Conservation (phyloP, 1,140 invertebrate genomes). For the Notospermus geniculatus region DNA sequence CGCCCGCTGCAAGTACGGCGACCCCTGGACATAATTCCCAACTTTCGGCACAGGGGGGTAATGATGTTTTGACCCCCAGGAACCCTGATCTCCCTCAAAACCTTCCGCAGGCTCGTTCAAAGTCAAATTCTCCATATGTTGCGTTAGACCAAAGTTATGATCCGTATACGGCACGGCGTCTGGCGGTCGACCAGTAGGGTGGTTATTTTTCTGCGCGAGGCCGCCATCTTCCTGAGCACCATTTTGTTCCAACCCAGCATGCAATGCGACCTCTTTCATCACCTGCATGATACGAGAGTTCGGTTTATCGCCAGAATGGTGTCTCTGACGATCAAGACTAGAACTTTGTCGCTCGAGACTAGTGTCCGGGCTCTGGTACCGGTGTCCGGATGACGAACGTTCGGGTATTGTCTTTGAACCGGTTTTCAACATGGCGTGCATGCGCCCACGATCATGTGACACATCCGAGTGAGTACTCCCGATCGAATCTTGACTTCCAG, state of each 20-base stretch:
- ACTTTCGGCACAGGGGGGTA: conserved; percentile 10
- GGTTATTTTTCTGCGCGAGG: too few species aligned
- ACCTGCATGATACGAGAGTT: conserved; percentile 47
- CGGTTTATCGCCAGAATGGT: conserved; percentile 17
- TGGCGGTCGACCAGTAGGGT: too few species aligned
- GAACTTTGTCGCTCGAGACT: conserved; percentile 31
- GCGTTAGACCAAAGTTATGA: not conserved
- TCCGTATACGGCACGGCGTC: too few species aligned
- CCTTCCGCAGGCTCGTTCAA: not conserved
- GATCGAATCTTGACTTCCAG: conserved; percentile 58
- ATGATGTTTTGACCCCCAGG: too few species aligned
- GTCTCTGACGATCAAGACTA: conserved; percentile 38
- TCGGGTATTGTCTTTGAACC: conserved; percentile 1
- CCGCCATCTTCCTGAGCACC: too few species aligned
- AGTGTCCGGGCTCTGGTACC: too few species aligned
- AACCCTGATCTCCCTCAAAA: too few species aligned
- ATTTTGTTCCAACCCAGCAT: conserved; percentile 37
- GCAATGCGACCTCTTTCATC: conserved; percentile 53
- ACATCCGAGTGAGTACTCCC: conserved; percentile 57
- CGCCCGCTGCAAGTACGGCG: not conserved
- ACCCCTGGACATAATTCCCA: not conserved
- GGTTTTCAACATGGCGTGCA: conserved; percentile 14
- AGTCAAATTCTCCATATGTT: not conserved
- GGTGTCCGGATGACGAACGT: not conserved
- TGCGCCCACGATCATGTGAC: conserved; percentile 50